Evolutionary conservation across 2,888 invertebrate species (phyloP).

Genomic region (Apodemia mormo): DNA sequence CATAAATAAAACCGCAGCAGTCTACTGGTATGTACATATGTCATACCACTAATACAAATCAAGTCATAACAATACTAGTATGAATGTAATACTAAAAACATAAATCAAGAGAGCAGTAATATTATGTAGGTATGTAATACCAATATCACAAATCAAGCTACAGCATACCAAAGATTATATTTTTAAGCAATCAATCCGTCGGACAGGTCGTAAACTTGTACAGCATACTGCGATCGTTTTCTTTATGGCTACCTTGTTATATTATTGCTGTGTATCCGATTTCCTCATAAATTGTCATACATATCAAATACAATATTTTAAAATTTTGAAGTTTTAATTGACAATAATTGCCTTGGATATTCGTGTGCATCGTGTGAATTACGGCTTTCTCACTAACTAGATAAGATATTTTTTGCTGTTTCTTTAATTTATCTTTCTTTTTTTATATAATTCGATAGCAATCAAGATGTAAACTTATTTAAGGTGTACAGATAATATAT

Average conservation of each 20-base stretch:
- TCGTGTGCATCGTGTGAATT: background rate
- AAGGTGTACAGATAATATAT: too few relatives aligned
- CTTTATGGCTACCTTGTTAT: background rate
- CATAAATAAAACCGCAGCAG: too few relatives aligned
- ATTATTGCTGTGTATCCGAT: background rate
- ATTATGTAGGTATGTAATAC: background rate
- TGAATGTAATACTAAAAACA: background rate
- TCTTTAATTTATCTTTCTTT: background rate
- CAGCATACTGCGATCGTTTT: background rate
- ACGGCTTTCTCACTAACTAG: background rate
- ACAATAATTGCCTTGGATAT: background rate
- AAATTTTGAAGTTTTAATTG: background rate
- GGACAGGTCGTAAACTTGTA: background rate
- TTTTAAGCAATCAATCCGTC: background rate
- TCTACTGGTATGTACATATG: too few relatives aligned
- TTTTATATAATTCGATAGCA: too few relatives aligned
- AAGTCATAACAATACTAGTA: too few relatives aligned
- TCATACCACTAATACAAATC: too few relatives aligned
- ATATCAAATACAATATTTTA: background rate
- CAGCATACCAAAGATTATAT: background rate
- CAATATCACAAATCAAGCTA: background rate
- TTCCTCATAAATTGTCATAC: slow-evolving; percentile 1
- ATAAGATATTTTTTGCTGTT: background rate
- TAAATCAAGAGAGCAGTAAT: background rate
- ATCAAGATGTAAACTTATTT: too few relatives aligned